phyloP scores from a whole-genome alignment of 2,113 vertebrate genomes.

The Prinia subflava region DNA sequence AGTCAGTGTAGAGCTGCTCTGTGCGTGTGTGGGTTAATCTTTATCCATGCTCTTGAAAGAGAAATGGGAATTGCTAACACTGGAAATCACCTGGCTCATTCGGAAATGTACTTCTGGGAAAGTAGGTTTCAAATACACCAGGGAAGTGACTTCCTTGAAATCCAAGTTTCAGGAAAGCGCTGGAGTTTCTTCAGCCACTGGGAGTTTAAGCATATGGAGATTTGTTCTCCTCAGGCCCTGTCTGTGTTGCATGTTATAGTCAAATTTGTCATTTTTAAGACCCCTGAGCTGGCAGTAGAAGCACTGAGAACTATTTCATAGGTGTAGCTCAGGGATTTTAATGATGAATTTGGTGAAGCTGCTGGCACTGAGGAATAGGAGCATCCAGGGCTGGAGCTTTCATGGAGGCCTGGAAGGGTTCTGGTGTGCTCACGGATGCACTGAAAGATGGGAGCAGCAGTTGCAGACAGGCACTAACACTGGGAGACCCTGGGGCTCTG shows the following conservation, averaged over 20 bases:
- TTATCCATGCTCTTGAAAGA: constrained; percentile 19
- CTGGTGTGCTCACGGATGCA: accelerated
- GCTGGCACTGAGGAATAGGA: neutral
- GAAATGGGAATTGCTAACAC: neutral
- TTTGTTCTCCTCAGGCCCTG: neutral
- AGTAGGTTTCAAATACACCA: neutral
- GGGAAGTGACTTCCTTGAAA: neutral
- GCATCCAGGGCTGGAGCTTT: neutral
- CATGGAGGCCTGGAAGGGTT: neutral
- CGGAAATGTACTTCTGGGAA: neutral
- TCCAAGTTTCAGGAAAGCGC: neutral
- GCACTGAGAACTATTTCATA: neutral
- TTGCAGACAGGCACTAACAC: neutral
- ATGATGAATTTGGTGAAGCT: neutral
- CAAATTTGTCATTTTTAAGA: neutral
- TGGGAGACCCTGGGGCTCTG: neutral
- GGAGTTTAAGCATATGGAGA: neutral
- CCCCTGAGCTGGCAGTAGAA: neutral
- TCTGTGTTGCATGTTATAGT: neutral
- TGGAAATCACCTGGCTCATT: constrained; percentile 48
- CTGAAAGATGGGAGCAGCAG: neutral
- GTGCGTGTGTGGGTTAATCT: neutral
- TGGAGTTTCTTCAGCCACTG: neutral
- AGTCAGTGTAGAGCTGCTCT: neutral
- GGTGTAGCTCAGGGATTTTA: neutral